A percentile compares a stretch with the other conserved stretches of the same genome.
Conservation (phyloP, 2,113 vertebrate genomes). For the Pollachius pollachius region DNA sequence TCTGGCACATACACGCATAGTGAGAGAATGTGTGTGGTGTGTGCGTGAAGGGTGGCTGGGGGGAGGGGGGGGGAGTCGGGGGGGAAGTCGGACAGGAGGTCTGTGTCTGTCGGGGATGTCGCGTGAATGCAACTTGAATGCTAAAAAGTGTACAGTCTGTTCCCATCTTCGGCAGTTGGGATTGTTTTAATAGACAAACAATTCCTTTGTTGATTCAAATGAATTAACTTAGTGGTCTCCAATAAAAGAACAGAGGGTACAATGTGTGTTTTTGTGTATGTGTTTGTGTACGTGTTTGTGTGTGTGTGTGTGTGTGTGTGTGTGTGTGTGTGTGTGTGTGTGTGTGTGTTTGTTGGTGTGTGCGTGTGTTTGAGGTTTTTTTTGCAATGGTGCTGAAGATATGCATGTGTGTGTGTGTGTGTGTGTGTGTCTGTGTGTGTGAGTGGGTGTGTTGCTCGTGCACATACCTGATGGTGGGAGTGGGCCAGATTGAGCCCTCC, state of each 20-base stretch:
- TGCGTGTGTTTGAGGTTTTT: conserved; percentile 15
- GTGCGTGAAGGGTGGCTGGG: conserved; percentile 1
- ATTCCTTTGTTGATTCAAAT: neutral
- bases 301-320: too few species aligned
- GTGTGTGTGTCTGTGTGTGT: neutral
- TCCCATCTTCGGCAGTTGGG: neutral
- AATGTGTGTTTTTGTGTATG: too few species aligned
- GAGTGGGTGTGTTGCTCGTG: neutral
- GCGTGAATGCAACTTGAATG: conserved; percentile 1
- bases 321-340: neutral
- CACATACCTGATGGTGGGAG: conserved; percentile 54
- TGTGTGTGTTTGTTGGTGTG: conserved; percentile 8
- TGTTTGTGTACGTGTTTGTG: neutral
- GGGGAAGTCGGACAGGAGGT: neutral
- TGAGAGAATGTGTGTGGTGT: too few species aligned
- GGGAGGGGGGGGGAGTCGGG: conserved; percentile 2
- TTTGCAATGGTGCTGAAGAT: conserved; percentile 19
- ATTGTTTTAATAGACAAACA: too few species aligned
- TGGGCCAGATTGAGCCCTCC: conserved; percentile 55
- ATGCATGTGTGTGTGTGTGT: neutral
- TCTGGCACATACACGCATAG: neutral
- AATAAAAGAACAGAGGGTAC: conserved; percentile 20
- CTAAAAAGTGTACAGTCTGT: conserved; percentile 10
- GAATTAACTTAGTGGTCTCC: neutral
- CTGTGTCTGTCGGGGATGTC: conserved; percentile 10